Evolutionary conservation across 2,888 invertebrate species (phyloP), one percentile per base, ranked within the genome.

Genomic region (Lepeophtheirus nordmannii): DNA sequence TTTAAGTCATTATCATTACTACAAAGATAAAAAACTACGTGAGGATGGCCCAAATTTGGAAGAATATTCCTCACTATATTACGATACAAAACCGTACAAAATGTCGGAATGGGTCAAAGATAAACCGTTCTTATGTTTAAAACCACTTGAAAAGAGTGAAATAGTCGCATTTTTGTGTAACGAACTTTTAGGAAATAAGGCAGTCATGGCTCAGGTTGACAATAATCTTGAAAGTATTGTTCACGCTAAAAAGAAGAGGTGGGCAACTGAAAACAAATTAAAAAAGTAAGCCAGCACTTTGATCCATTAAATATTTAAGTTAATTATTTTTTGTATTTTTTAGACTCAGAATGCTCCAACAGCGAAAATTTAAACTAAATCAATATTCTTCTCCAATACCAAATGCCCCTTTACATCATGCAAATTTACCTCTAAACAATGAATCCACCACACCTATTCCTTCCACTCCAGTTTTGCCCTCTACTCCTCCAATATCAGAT

Each of bases 121-220:
- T 46, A 41, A 61, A 70, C 89, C 93, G 0, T 92, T 90, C 78
- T 82, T 90, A 67, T 84, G 91, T 0, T 78, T 96, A 3, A 86
- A 84, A 74, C 83, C 92, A 1, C 86, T 87, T 0, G 83, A 85
- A 70, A 96, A 96, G 75, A 86, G 91, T 0, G 84, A 86, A 69
- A 87, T 94, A 72, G 77, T 96, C 61, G 88, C 89, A 1, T 92
- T 87, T 78, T 81, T 96, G 37, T 94, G 94, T 78, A 90, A 96
- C 76, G 94, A 97, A 76, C 80, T 97, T 71, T 80, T 96, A 58
- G 89, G 91, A 77, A 93, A 92, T 76, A 91, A 92, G 77, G 84
- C 88, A 11, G 87, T 94, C 70, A 80, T 89, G 20, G 70, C 72
- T 73, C 75, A 71, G 57, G 58, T 67, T 1, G 14, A 62, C 17